These are phyloP conservation scores for Brachionus koreanus DNA, from an alignment of 1,140 invertebrate genomes.

Conservation along the genomic window DNA sequence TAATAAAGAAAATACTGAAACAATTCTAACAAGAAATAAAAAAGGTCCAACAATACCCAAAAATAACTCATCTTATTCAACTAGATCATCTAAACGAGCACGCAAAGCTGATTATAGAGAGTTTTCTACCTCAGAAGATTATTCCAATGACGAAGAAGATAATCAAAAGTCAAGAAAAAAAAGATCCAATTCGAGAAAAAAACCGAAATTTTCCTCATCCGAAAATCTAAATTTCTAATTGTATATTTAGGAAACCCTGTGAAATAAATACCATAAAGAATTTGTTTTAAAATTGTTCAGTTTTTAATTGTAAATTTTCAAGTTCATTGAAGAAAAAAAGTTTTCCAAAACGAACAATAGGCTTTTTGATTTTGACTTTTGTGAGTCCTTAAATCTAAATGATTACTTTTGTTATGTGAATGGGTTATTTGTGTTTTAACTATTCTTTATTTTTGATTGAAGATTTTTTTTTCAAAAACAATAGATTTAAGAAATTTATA, in stretches of 20 bases:
- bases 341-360: not conserved
- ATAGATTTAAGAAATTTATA: not conserved
- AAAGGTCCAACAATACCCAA: not conserved
- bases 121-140: not conserved
- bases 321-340: not conserved
- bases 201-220: constrained; percentile 28
- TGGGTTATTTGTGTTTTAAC: not conserved
- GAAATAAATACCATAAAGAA: not conserved
- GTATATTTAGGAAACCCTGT: not conserved
- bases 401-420: not conserved
- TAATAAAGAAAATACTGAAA: constrained; percentile 35
- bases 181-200: not conserved
- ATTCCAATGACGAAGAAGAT: not conserved
- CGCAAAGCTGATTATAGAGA: constrained; percentile 7
- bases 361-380: not conserved
- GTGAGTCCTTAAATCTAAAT: not conserved
- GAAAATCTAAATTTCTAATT: constrained; percentile 38
- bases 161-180: not conserved
- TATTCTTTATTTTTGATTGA: not conserved
- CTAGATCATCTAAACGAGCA: constrained; percentile 1
- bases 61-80: not conserved
- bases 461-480: not conserved
- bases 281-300: constrained; percentile 4
- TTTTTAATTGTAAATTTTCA: constrained; percentile 6
- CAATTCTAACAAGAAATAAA: not conserved